Base-by-base conservation (phyloP, 2,113 vertebrate species). In the Willisornis vidua region DNA sequence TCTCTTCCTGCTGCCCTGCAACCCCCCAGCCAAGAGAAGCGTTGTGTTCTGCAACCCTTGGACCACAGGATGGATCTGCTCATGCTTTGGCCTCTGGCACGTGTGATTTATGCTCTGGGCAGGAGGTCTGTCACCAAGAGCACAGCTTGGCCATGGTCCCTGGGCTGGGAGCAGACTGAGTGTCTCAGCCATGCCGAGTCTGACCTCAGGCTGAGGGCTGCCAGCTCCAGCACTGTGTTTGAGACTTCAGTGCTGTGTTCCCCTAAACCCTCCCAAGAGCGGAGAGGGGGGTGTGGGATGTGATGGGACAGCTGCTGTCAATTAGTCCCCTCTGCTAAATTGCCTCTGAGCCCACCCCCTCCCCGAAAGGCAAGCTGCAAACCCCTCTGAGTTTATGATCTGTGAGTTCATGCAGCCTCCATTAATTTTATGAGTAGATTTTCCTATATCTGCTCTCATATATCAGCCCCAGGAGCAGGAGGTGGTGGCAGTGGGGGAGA, bases 311-410 rank as follows among this genome's bases (percentile, higher is more conserved):
- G 93, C 85, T 83, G 79, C 54, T 85, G 45, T 49, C 23, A 80
- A 91, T 92, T 96, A 95, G 81, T 82, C 52, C 65, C 65, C 71
- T 87, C 80, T 91, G 61, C 92, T 88, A 97, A 96, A 96, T 96
- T 72, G 85, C 84, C 70, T 74, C 67, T 78, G 83, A 77, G 76
- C 80, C 61, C 65, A 26, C 39, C 48, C 51, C 24, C 68, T 80
- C 43, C 73, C 25, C 13, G 0, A 79, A 86, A 93, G 54, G 51
- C 65, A 85, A 91, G 83, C 85, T 87, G 57, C 93, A 95, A 89
- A 62, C 81, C 85, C 82, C 63, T 90, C 84, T 67, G 92, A 91
- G 85, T 92, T 96, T 97, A 94, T 65, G 73, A 77, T 83, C 93
- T 96, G 92, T 57, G 88, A 96, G 85, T 90, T 93, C 95, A 96